These are phyloP conservation scores for Deilephila porcellus DNA, from an alignment of 2,888 invertebrate genomes.

Conservation along the genomic window DNA sequence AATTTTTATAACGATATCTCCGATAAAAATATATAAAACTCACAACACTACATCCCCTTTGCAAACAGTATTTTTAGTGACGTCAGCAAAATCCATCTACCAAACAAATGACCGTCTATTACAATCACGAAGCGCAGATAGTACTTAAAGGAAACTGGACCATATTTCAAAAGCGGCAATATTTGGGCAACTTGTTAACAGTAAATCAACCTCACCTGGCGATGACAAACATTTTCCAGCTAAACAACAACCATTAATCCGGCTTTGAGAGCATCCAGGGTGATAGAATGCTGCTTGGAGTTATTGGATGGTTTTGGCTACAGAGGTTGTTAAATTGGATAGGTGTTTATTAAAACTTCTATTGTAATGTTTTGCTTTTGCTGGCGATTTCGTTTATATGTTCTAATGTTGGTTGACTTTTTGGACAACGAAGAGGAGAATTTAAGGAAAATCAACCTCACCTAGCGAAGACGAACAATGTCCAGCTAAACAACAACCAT, in stretches of 20 bases:
- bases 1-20: neutral
- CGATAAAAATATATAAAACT: neutral
- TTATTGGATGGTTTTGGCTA: neutral
- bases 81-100: neutral
- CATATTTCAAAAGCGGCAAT: conserved; percentile 26
- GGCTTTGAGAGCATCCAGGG: conserved; percentile 8
- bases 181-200: conserved; percentile 32
- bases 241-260: conserved; percentile 69
- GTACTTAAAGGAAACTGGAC: conserved; percentile 26
- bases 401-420: no score
- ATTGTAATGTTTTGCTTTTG: no score
- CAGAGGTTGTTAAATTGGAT: neutral
- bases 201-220: conserved; percentile 56
- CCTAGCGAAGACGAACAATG: conserved; percentile 71
- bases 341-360: no score
- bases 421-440: no score
- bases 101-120: neutral
- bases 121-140: neutral
- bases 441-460: conserved; percentile 43
- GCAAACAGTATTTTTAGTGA: neutral
- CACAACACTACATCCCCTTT: neutral
- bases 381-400: no score
- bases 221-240: conserved; percentile 69
- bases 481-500: conserved; percentile 65
- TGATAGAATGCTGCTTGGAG: conserved; percentile 26